Conservation (phyloP, 2,113 vertebrate species). For the Zosterops hypoxanthus region DNA sequence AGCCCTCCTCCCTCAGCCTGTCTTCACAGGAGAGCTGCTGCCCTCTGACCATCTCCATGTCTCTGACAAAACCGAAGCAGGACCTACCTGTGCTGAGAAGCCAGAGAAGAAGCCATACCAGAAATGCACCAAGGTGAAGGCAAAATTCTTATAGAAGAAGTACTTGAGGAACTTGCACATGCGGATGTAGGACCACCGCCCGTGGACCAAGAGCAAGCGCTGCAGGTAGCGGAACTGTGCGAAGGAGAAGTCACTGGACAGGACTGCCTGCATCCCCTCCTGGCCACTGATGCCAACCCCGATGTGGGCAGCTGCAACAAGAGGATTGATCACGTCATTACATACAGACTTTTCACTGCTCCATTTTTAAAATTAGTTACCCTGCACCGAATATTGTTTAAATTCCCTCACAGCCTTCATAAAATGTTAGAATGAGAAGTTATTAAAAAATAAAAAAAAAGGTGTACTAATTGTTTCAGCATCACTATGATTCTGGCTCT, state of each 20-base stretch:
- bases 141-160: constrained; percentile 98
- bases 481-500: neutral
- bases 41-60: neutral
- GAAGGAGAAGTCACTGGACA: constrained; percentile 91
- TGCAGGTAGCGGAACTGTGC: constrained; percentile 93
- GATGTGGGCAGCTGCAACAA: constrained; percentile 87
- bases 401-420: neutral
- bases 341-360: neutral
- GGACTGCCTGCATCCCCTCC: constrained; percentile 93
- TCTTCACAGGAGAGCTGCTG: neutral
- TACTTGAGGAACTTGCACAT: constrained; percentile 97
- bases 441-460: neutral
- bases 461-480: neutral
- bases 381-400: neutral
- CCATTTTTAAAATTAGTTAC: neutral
- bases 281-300: constrained; percentile 93
- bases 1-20: neutral
- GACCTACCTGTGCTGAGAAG: constrained; percentile 92
- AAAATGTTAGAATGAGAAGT: neutral
- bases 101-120: constrained; percentile 96
- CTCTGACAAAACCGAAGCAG: neutral
- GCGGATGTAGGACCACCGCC: constrained; percentile 94
- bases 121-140: constrained; percentile 93
- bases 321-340: neutral
- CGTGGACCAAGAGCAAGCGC: constrained; percentile 92